Conservation (phyloP, 2,888 invertebrate species). For the Pelosia muscerda region DNA sequence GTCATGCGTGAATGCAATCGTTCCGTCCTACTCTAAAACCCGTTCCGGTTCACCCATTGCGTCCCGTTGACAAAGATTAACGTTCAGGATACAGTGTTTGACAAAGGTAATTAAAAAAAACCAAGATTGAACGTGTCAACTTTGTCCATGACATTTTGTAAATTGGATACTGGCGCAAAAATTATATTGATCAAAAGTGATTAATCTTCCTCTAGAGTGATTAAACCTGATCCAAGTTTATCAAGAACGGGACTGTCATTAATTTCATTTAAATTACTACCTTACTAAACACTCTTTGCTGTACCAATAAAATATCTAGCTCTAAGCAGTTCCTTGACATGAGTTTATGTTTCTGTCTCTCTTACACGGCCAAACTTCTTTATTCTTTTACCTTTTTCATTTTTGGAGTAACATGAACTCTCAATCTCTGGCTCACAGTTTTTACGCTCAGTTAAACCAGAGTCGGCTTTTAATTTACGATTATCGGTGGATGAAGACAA, state of each 20-base stretch:
- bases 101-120: slow-evolving; percentile 64
- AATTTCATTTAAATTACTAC: slow-evolving; percentile 52
- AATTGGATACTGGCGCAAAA: slow-evolving; percentile 65
- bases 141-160: slow-evolving; percentile 69
- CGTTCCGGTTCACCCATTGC: slow-evolving; percentile 73
- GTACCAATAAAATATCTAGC: slow-evolving; percentile 45
- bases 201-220: slow-evolving; percentile 60
- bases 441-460: slow-evolving; percentile 82
- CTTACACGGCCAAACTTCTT: slow-evolving; percentile 53
- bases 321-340: slow-evolving; percentile 61
- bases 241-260: slow-evolving; percentile 43
- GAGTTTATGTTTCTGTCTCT: slow-evolving; percentile 44
- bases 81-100: slow-evolving; percentile 58
- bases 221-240: slow-evolving; percentile 52
- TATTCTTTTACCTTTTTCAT: slow-evolving; percentile 68
- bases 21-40: slow-evolving; percentile 78
- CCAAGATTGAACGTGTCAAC: slow-evolving; percentile 64
- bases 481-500: slow-evolving; percentile 80
- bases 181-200: slow-evolving; percentile 55
- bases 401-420: slow-evolving; percentile 82
- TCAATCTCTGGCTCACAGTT: slow-evolving; percentile 80
- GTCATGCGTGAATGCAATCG: slow-evolving; percentile 76
- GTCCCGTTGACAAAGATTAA: slow-evolving; percentile 77
- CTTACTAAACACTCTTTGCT: slow-evolving; percentile 44
- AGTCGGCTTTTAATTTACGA: slow-evolving; percentile 80